phyloP scores from a whole-genome alignment of 2,888 invertebrate genomes.

The Tethea ocularis region DNA sequence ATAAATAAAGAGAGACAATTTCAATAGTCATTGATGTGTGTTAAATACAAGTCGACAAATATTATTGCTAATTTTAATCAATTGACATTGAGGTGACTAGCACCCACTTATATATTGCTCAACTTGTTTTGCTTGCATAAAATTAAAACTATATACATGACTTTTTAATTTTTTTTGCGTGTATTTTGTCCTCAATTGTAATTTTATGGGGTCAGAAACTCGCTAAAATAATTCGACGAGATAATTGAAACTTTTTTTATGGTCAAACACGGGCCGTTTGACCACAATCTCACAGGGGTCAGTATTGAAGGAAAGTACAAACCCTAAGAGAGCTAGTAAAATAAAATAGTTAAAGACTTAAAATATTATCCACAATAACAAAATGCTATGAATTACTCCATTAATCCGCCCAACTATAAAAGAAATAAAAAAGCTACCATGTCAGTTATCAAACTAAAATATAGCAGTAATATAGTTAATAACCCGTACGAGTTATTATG shows the following conservation, averaged over 20 bases:
- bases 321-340: too few species aligned
- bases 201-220: too few species aligned
- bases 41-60: background rate
- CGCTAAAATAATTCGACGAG: too few species aligned
- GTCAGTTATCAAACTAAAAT: slow-evolving; percentile 34
- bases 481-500: slow-evolving; percentile 30
- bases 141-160: background rate
- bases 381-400: background rate
- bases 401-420: background rate
- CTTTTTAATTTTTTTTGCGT: too few species aligned
- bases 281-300: too few species aligned
- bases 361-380: background rate
- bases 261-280: too few species aligned
- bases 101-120: background rate
- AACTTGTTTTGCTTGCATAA: background rate
- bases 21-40: background rate
- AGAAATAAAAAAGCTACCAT: background rate
- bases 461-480: slow-evolving; percentile 38
- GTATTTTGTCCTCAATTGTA: too few species aligned
- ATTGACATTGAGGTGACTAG: background rate
- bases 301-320: too few species aligned
- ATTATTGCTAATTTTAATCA: slow-evolving; percentile 4
- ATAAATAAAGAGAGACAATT: background rate
- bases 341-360: too few species aligned
- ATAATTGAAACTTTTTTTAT: too few species aligned